Conservation (phyloP, 2,797 vertebrate genomes). For the Phylloscopus collybita region DNA sequence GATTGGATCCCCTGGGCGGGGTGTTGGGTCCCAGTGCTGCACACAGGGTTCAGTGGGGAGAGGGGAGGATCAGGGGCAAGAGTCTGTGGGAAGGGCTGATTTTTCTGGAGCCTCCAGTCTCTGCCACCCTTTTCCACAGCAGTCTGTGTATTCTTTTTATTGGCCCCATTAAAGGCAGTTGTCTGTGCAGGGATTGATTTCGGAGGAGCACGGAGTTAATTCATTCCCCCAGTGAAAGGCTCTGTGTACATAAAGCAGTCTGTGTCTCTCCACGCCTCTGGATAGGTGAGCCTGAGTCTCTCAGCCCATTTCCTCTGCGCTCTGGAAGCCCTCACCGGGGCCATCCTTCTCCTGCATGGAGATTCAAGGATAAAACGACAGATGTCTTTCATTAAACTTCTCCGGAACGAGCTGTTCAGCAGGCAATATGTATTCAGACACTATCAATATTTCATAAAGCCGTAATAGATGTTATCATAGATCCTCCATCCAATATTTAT, state of each 20-base stretch:
- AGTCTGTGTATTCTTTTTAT: neutral
- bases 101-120: neutral
- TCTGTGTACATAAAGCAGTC: neutral
- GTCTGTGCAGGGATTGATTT: conserved; percentile 18
- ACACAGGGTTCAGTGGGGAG: neutral
- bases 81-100: neutral
- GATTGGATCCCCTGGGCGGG: neutral
- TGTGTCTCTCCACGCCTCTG: neutral
- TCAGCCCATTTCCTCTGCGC: neutral
- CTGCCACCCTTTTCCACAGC: neutral
- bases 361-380: conserved; percentile 64
- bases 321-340: neutral
- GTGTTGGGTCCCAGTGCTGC: neutral
- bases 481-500: conserved; percentile 70
- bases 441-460: conserved; percentile 74
- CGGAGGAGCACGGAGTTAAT: neutral
- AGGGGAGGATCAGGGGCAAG: neutral
- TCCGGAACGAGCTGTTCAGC: conserved; percentile 64
- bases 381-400: conserved; percentile 76
- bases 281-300: neutral
- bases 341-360: neutral
- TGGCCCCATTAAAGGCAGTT: neutral
- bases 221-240: neutral
- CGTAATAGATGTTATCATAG: conserved; percentile 72
- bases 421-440: conserved; percentile 69